Base-by-base conservation (phyloP, 2,113 vertebrate species). In the Oreochromis tanganicae region DNA sequence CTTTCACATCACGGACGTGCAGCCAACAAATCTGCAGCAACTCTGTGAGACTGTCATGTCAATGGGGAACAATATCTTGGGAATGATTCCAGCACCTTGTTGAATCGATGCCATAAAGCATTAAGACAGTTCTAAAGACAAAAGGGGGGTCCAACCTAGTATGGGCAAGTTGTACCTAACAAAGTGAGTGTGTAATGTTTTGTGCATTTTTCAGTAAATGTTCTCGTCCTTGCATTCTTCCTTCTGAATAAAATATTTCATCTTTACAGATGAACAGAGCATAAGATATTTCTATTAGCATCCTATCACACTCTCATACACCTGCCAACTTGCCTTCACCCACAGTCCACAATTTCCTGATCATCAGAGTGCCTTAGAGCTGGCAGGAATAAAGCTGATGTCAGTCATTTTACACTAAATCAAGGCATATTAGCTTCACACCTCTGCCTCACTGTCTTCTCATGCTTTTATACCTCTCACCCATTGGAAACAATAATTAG, bases 401-500 rank as follows among this genome's bases (percentile, higher is more conserved):
- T 87, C 88, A 93, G 82, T 88, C 50, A 78, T 85, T 88, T 80
- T 82, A 91, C 56, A 87, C 89, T 95, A 90, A 95, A 93, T 94
- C 89, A 91, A 55, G 80, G 63, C 86, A 59, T 80, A 89, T 89
- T 83, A 90, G 46, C 81, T 61, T 71, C 52, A 78, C 68, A 71
- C 54, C 61, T 52, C 56, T 82, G 82, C 78, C 87, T 88, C 78
- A 43, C 80, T 59, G 82, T 68, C 34, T 34, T 80, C 86, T 82
- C 59, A 24, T 83, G 84, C 78, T 83, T 79, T 91, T 87, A 92
- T 83, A 50, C 85, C 82, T 84, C 90, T 88, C 83, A 85, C 66
- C 75, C 85, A 95, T 61, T 87, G 48, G 80, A 92, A 92, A 85
- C 90, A 87, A 93, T 95, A 96, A 96, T 95, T 96, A 96, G 83